Evolutionary conservation across 1,140 invertebrate genomes (phyloP), one percentile per base, ranked within the genome.

Genomic region (Caerostris extrusa): DNA sequence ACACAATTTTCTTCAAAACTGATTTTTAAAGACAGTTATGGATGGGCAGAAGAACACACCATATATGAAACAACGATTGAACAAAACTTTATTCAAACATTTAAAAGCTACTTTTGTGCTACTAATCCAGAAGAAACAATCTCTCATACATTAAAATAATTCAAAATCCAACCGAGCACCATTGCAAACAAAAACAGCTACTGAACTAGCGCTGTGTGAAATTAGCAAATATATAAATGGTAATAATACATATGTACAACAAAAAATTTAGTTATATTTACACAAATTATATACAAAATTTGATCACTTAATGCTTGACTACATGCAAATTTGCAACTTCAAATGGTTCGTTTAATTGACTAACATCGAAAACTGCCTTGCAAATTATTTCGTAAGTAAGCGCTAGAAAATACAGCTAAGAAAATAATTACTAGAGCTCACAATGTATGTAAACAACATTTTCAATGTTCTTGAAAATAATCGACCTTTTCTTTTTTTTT

Each of bases 61-160:
- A 57, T 7, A 64, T 82, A 77, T 71, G 91, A 93, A 93, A 93
- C 91, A 93, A 93, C 82, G 91, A 93, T 71, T 87, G 83, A 93
- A 93, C 91, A 87, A 56, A 93, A 93, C 82, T 93, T 93, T 93
- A 93, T 93, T 93, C 91, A 93, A 93, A 93, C 91, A 93, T 93
- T 87, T 83, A 93, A 93, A 85, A 87, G 82, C 91, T 93, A 93
- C 82, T 93, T n/a, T 69, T 71, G 91, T 93, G 91, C 91, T 93
- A 91, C 91, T 93, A 93, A 87, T 93, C 64, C 91, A 69, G 81
- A 92, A 86, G 55, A 93, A 87, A 87, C 64, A 93, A 93, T 86
- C 53, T 19, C 57, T 17, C 50, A n/a, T 53, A 53, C n/a, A 34
- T 69, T 57, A 87, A 50, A 93, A 93, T 93, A 93, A 93, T 91